phyloP scores from a whole-genome alignment of 2,888 invertebrate genomes.

The Drosophila pseudotakahashii region DNA sequence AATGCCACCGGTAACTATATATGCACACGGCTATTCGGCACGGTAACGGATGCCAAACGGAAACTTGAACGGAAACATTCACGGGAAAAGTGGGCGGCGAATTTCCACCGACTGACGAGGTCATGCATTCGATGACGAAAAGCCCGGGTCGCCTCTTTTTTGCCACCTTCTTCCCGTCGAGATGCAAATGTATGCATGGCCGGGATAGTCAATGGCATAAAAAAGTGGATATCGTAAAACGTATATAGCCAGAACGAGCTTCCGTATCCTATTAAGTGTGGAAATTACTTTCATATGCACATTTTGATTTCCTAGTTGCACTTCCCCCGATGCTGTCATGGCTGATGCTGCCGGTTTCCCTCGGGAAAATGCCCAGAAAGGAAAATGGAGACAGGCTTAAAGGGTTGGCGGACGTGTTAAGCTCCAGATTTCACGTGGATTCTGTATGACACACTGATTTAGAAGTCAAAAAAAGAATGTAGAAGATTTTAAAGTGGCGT shows the following conservation, averaged over 20 bases:
- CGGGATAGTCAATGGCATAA: slow-evolving; percentile 57
- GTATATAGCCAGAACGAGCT: slow-evolving; percentile 72
- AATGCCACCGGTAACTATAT: slow-evolving; percentile 35
- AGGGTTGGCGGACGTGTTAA: not conserved
- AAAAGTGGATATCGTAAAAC: slow-evolving; percentile 72
- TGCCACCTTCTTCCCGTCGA: slow-evolving; percentile 31
- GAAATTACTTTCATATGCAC: slow-evolving; percentile 79
- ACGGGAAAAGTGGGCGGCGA: slow-evolving; percentile 44
- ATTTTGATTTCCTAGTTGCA: slow-evolving; percentile 75
- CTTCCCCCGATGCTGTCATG: slow-evolving; percentile 39
- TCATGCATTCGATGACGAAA: slow-evolving; percentile 62
- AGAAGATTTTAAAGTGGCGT: too few species aligned
- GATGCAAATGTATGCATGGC: slow-evolving; percentile 62
- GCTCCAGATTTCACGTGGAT: not conserved
- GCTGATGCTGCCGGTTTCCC: slow-evolving; percentile 26
- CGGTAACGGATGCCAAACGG: slow-evolving; percentile 60
- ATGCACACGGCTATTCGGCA: slow-evolving; percentile 24
- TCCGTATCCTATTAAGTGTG: slow-evolving; percentile 78
- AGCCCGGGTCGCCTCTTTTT: slow-evolving; percentile 18
- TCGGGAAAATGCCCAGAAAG: slow-evolving; percentile 8
- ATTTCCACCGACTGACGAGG: slow-evolving; percentile 42
- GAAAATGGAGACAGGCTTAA: slow-evolving; percentile 4
- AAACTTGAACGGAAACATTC: slow-evolving; percentile 66
- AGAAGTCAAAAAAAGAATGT: too few species aligned
- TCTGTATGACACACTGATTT: not conserved